Conservation (phyloP, 2,797 vertebrate genomes). For the Pygocentrus nattereri region DNA sequence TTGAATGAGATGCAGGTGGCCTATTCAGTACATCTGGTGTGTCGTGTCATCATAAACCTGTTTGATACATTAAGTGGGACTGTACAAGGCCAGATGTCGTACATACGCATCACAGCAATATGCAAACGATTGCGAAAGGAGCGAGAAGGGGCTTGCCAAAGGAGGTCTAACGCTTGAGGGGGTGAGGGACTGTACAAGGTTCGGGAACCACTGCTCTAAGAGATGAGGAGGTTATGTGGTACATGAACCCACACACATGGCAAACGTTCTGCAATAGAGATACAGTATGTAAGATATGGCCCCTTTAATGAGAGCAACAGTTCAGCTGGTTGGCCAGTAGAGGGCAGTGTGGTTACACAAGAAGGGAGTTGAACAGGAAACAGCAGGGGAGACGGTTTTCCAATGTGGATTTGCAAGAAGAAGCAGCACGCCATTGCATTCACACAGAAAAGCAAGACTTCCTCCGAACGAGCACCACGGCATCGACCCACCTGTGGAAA, state of each 20-base stretch:
- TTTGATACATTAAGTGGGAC: no score
- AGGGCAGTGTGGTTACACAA: conserved; percentile 24
- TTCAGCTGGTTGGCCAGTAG: conserved; percentile 19
- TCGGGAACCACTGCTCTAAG: background rate
- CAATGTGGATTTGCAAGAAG: background rate
- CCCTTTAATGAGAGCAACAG: conserved; percentile 24
- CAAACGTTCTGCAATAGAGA: background rate
- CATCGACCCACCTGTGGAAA: background rate
- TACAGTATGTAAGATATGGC: background rate
- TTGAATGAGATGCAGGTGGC: no score
- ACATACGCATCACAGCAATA: no score
- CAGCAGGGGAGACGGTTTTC: background rate
- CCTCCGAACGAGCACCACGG: background rate
- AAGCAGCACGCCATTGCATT: conserved; percentile 2
- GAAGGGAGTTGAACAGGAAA: background rate
- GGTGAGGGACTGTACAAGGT: background rate
- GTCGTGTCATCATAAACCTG: no score
- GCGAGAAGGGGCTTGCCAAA: no score
- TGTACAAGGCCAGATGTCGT: no score
- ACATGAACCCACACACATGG: background rate
- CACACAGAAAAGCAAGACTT: background rate
- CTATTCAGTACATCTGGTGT: no score
- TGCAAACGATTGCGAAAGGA: no score
- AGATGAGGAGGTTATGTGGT: background rate
- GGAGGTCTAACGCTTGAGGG: no score